Evolutionary conservation across 2,113 vertebrate species (phyloP), one percentile per base, ranked within the genome.

Genomic region (Rhinolophus sinicus): DNA sequence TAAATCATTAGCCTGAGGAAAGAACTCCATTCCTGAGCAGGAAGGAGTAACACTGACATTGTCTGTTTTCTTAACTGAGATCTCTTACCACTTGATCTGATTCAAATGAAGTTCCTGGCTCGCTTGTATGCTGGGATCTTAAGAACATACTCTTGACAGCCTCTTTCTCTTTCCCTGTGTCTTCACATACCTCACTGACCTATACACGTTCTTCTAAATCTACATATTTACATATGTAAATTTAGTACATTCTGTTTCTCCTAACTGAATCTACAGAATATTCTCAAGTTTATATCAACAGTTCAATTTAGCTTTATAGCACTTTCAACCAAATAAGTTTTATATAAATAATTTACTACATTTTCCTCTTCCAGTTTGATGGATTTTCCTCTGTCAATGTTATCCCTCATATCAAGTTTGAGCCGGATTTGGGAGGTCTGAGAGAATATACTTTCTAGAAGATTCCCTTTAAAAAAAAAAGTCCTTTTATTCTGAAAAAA

Each of bases 381-480:
- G 70, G 44, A 16, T 77, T 91, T 87, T 89, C 92, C 47, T 90
- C 40, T 70, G 52, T 76, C 38, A 82, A 8, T 35, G 35, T 5
- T 60, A 22, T 16, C 7, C 21, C 50, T 75, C 8, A 30, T 30
- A 60, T n/a, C n/a, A 72, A 84, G 7, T 85, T 64, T 47, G 28
- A 94, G 26, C 16, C 84, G 85, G n/a, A 81, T 13, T 13, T 44
- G 19, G 22, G 26, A 88, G 19, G 2, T 12, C 64, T 38, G n/a
- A 84, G 44, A 93, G 5, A 93, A 94, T 76, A 40, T 72, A 82
- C 65, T 88, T 90, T 85, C 19, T 60, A 76, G 72, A 88, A 81
- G 77, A n/a, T 77, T 85, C 44, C 94, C 93, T 91, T 22, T 58
- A 24, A 58, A 58, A 73, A 22, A 88, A 80, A 67, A 28, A 28